A percentile compares a stretch with the other conserved stretches of the same genome.
These are phyloP conservation scores for Alauda arvensis DNA, from an alignment of 2,797 vertebrate species.

Conservation along the genomic window DNA sequence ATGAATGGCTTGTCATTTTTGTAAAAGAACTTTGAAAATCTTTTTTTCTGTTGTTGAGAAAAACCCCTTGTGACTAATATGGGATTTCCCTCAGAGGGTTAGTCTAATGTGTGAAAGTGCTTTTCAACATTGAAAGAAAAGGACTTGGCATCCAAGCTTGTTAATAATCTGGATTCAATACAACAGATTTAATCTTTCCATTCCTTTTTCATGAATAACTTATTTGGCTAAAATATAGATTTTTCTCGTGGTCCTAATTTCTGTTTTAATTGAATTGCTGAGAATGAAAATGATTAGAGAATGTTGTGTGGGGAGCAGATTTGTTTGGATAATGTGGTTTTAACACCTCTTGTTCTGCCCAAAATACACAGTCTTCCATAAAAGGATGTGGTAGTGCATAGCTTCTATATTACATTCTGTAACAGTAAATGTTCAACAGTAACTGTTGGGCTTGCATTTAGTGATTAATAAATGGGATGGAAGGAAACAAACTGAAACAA, in stretches of 20 bases:
- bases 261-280: constrained; percentile 40
- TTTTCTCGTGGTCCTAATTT: constrained; percentile 19
- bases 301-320: constrained; percentile 34
- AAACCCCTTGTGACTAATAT: constrained; percentile 26
- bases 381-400: constrained; percentile 8
- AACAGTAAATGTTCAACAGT: not conserved
- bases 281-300: constrained; percentile 47
- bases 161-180: constrained; percentile 43
- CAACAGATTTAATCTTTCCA: constrained; percentile 37
- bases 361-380: constrained; percentile 39
- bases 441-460: not conserved
- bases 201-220: constrained; percentile 21
- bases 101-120: constrained; percentile 3
- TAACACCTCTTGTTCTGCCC: constrained; percentile 27
- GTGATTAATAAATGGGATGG: not conserved
- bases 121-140: constrained; percentile 35
- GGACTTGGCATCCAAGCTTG: not conserved
- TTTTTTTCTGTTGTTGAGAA: constrained; percentile 25
- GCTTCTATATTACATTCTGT: constrained; percentile 1
- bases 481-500: not conserved
- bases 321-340: constrained; percentile 51
- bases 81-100: constrained; percentile 13
- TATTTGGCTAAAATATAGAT: constrained; percentile 21
- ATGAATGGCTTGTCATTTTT: constrained; percentile 16
- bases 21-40: not conserved